These are phyloP conservation scores for Pelosia muscerda DNA, from an alignment of 2,888 invertebrate species.

Conservation along the genomic window DNA sequence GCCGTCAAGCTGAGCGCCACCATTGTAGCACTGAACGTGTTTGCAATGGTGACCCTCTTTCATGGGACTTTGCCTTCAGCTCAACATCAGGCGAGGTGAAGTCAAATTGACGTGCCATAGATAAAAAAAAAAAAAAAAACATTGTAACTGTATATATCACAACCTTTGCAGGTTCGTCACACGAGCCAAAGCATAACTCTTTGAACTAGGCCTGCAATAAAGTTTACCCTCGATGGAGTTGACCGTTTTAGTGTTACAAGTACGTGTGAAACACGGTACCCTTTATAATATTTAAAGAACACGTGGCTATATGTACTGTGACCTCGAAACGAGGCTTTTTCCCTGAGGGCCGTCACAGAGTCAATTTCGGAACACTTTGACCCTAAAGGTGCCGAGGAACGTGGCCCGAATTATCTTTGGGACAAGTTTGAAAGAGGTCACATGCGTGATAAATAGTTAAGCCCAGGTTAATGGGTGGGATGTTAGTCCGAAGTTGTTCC, in stretches of 20 bases:
- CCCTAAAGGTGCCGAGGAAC: slow-evolving; percentile 67
- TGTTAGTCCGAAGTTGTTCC: slow-evolving; percentile 57
- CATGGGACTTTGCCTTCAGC: too few relatives aligned
- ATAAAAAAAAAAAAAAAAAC: too few relatives aligned
- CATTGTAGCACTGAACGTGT: too few relatives aligned
- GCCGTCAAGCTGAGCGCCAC: too few relatives aligned
- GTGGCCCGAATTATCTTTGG: slow-evolving; percentile 75
- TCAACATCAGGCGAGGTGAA: too few relatives aligned
- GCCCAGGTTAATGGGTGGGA: slow-evolving; percentile 68
- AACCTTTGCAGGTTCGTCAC: slow-evolving; percentile 8
- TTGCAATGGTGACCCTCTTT: too few relatives aligned
- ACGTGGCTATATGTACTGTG: slow-evolving; percentile 69
- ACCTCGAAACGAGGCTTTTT: slow-evolving; percentile 70
- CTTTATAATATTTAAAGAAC: slow-evolving; percentile 75
- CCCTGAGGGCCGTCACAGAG: slow-evolving; percentile 63
- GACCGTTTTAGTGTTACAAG: slow-evolving; percentile 67
- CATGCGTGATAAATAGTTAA: slow-evolving; percentile 72
- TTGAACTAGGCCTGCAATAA: slow-evolving; percentile 56
- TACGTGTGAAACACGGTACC: slow-evolving; percentile 70
- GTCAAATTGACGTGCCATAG: too few relatives aligned
- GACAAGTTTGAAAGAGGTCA: slow-evolving; percentile 73
- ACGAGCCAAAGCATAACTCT: slow-evolving; percentile 29
- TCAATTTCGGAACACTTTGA: slow-evolving; percentile 75
- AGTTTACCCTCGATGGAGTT: slow-evolving; percentile 62
- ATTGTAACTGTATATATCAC: not conserved